phyloP scores from a whole-genome alignment of 2,888 invertebrate genomes.

The Atethmia centrago region DNA sequence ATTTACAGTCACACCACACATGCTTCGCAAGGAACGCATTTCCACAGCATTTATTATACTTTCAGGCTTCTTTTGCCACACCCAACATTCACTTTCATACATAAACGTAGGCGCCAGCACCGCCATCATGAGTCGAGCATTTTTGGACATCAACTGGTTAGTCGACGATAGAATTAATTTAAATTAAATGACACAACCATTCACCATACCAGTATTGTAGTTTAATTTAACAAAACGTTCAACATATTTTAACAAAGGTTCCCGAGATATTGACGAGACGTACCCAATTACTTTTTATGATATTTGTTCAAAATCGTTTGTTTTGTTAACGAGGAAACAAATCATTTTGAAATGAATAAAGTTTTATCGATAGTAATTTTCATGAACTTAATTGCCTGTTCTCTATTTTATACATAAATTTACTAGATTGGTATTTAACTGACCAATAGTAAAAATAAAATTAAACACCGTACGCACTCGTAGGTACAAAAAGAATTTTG shows the following conservation, averaged over 20 bases:
- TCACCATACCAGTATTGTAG: neutral
- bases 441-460: too few species aligned
- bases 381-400: neutral
- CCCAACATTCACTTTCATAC: too few species aligned
- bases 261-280: constrained; percentile 29
- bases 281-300: constrained; percentile 33
- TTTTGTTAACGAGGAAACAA: constrained; percentile 29
- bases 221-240: constrained; percentile 31
- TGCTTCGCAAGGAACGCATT: too few species aligned
- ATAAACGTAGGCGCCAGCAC: too few species aligned
- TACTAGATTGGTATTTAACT: neutral
- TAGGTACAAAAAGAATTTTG: too few species aligned
- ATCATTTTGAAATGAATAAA: constrained; percentile 37
- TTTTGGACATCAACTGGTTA: too few species aligned
- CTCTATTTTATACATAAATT: constrained; percentile 1
- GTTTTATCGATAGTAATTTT: constrained; percentile 23
- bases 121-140: too few species aligned
- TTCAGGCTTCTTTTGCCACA: too few species aligned
- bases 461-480: too few species aligned
- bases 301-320: constrained; percentile 21
- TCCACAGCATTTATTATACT: too few species aligned
- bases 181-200: constrained; percentile 11
- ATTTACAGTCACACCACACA: too few species aligned
- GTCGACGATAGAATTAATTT: neutral
- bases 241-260: constrained; percentile 31